Evolutionary conservation across 1,140 invertebrate species (phyloP), one percentile per base, ranked within the genome.

Genomic region (Zophobas morio): DNA sequence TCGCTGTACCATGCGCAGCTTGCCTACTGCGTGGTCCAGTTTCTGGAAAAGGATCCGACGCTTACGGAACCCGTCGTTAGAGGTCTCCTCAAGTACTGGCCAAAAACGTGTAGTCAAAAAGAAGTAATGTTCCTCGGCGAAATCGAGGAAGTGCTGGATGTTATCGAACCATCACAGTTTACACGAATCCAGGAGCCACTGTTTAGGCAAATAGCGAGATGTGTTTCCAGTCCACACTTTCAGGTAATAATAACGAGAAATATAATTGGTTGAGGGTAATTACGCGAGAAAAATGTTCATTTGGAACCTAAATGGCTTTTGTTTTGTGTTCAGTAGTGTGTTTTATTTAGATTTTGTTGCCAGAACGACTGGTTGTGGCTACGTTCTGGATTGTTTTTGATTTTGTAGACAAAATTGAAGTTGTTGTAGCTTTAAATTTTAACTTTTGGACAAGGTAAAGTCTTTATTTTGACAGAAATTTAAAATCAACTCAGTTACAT

Each of bases 11-110:
- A 99, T 93, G 93, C 98, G 91, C 97, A 99, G 92, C 91, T 99
- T 85, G 96, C 98, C 83, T 99, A 99, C 89, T 99, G 98, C 91
- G 97, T 99, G 86, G 98, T 99, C 82, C 98, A 99, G 90, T 99
- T 99, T 91, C 89, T 99, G 78, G 98, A 99, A 90, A 99, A 99
- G 88, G 98, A 99, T 90, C 92, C 97, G 82, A 94, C 94, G 82
- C 91, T 99, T 83, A 99, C 98, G 80, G 97, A 99, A 89, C 95
- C 96, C 78, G 98, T 99, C 72, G 94, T 99, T 83, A 93, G 95
- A 86, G 96, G 97, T 81, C 91, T 99, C 84, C 91, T 99, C 82
- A 99, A 99, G 88, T 99, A 97, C 90, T 99, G 98, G 98, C 98
- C 98, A 85, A 99, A 99, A 90, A 98, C 97, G 66, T 98, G 97